Conservation (phyloP, 2,797 vertebrate species). For the Sebastes iracundus region DNA sequence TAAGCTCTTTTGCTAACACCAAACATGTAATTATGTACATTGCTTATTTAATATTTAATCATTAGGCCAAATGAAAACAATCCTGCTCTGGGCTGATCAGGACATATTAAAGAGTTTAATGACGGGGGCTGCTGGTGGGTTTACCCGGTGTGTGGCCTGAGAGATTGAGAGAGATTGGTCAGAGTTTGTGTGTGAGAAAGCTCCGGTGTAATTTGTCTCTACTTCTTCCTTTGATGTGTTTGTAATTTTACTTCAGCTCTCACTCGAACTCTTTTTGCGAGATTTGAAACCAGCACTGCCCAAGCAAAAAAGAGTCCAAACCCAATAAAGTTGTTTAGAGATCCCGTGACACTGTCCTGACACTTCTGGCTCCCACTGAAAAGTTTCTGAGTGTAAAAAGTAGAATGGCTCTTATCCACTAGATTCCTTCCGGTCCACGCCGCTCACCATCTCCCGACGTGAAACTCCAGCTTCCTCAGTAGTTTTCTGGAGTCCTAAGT, state of each 20-base stretch:
- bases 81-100: constrained; percentile 58
- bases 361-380: constrained; percentile 62
- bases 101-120: constrained; percentile 67
- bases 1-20: constrained; percentile 65
- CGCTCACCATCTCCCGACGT: constrained; percentile 31
- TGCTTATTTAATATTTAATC: constrained; percentile 79
- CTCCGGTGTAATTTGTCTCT: constrained; percentile 29
- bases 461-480: constrained; percentile 43
- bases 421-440: constrained; percentile 52
- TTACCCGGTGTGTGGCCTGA: constrained; percentile 50
- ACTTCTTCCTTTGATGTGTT: not conserved
- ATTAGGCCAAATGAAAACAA: constrained; percentile 77
- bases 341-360: constrained; percentile 63
- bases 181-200: not conserved
- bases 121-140: constrained; percentile 46
- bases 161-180: not conserved
- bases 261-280: constrained; percentile 21
- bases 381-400: constrained; percentile 51
- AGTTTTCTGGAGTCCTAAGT: constrained; percentile 43
- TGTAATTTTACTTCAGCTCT: constrained; percentile 10
- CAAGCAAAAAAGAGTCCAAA: constrained; percentile 25
- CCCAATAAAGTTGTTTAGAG: constrained; percentile 60
- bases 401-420: constrained; percentile 49
- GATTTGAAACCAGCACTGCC: constrained; percentile 26
- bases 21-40: constrained; percentile 72